These are phyloP conservation scores for Sycobia sp. DNA, from an alignment of 1,140 invertebrate species.

Conservation along the genomic window DNA sequence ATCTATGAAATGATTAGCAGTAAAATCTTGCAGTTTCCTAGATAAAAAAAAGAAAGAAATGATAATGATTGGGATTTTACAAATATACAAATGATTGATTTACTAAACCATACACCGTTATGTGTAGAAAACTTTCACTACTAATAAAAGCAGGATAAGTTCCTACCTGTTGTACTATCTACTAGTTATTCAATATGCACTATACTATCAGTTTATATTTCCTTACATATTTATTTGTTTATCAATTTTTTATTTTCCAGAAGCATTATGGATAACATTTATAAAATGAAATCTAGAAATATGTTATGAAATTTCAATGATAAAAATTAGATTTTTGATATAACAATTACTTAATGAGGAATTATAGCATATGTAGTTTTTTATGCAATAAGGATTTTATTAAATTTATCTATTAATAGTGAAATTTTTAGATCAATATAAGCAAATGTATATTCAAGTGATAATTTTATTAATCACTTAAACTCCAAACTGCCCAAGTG, in stretches of 20 bases:
- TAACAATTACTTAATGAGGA: too few species aligned
- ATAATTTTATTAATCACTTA: conserved; percentile 25
- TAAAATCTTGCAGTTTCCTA: too few species aligned
- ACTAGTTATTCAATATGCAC: conserved; percentile 1
- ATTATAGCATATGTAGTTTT: too few species aligned
- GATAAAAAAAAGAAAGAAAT: too few species aligned
- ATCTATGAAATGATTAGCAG: too few species aligned
- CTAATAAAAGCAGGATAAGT: conserved; percentile 14
- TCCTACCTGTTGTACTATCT: conserved; percentile 5
- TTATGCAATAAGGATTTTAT: neutral
- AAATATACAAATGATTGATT: too few species aligned
- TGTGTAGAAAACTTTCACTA: neutral
- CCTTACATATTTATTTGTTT: neutral
- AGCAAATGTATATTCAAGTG: neutral
- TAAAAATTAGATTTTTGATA: too few species aligned
- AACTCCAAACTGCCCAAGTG: conserved; percentile 49
- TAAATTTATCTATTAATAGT: neutral
- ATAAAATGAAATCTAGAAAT: neutral
- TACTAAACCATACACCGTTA: too few species aligned
- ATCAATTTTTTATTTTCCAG: neutral
- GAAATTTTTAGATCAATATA: too few species aligned
- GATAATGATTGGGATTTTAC: too few species aligned
- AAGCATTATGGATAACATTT: neutral
- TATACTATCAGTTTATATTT: neutral
- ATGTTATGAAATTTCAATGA: too few species aligned